Base-by-base conservation (phyloP, 2,797 vertebrate species). In the Gymnoscopelus microlampas region DNA sequence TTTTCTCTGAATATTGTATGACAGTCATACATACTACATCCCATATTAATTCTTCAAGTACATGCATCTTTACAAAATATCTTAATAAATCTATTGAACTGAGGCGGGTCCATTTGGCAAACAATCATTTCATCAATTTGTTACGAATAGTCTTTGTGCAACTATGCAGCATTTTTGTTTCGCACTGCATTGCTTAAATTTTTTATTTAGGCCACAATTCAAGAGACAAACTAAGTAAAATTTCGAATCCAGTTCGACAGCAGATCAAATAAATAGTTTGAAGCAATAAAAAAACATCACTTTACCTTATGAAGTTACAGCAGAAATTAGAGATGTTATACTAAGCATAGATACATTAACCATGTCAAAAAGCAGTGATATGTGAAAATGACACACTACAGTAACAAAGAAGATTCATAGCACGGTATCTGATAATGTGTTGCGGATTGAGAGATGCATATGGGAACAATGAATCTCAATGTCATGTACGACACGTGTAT, bases 311-410 rank as follows among this genome's bases (percentile, higher is more conserved):
- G 65, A 77, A 11, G 65, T 80, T 79, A 79, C 62, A 83, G 68
- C 55, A 74, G 69, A 56, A 88, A 82, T 83, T 81, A 83, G 71
- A 80, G 71, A 87, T 65, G 69, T 76, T 76, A 66, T 73, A 76
- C 59, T 73, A 79, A 76, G 61, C 60, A 74, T 29, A 75, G 69
- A 77, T 47, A 78, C 68, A 63, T 81, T 85, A 81, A 54, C 63
- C 62, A 66, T 77, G 62, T 76, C 73, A 67, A 73, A 74, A 82
- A 81, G 68, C 71, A 87, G 86, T 83, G 58, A 64, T 63, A 81
- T 83, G 80, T 76, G 84, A 72, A 76, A 74, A 78, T 66, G 39
- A 84, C 75, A 83, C 59, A 71, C 66, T 67, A 84, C 49, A 79
- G 78, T 76, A 76, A 83, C 48, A 58, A 77, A 77, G 66, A 74